Evolutionary conservation across 2,888 invertebrate genomes (phyloP).

Genomic region (Protophormia terraenovae): DNA sequence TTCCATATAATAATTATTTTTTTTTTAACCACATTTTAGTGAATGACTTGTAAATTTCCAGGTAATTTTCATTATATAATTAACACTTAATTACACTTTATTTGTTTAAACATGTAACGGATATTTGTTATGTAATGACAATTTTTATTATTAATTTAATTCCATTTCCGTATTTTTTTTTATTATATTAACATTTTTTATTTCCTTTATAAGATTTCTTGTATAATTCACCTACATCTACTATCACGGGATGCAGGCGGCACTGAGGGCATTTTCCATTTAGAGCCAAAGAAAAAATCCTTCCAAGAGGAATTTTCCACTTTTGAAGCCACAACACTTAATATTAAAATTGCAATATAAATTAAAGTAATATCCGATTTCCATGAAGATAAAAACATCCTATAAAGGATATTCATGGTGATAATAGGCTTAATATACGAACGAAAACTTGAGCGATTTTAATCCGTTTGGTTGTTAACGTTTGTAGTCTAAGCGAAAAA

Average conservation of each 20-base stretch:
- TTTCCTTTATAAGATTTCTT: not conserved
- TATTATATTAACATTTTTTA: not conserved
- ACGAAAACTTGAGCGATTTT: not conserved
- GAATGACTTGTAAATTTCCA: too few species aligned
- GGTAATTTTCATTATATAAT: too few species aligned
- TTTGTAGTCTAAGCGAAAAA: constrained; percentile 64
- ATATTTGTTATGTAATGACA: too few species aligned
- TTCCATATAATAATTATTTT: too few species aligned
- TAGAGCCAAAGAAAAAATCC: constrained; percentile 77
- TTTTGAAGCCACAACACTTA: constrained; percentile 45
- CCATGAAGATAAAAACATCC: constrained; percentile 15
- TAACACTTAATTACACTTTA: too few species aligned
- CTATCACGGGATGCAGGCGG: constrained; percentile 70
- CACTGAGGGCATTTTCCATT: constrained; percentile 72
- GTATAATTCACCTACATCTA: constrained; percentile 74
- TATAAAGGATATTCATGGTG: constrained; percentile 56
- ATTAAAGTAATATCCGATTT: constrained; percentile 6
- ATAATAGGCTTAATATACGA: not conserved
- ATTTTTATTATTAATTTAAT: too few species aligned
- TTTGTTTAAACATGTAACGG: not conserved
- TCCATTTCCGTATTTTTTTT: not conserved
- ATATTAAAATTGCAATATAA: constrained; percentile 28
- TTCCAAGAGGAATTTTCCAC: constrained; percentile 74
- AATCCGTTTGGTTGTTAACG: constrained; percentile 11
- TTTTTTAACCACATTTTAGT: too few species aligned